Evolutionary conservation across 1,140 invertebrate species (phyloP), one percentile per base, ranked within the genome.

Genomic region (Pseudachorutes palmiensis): DNA sequence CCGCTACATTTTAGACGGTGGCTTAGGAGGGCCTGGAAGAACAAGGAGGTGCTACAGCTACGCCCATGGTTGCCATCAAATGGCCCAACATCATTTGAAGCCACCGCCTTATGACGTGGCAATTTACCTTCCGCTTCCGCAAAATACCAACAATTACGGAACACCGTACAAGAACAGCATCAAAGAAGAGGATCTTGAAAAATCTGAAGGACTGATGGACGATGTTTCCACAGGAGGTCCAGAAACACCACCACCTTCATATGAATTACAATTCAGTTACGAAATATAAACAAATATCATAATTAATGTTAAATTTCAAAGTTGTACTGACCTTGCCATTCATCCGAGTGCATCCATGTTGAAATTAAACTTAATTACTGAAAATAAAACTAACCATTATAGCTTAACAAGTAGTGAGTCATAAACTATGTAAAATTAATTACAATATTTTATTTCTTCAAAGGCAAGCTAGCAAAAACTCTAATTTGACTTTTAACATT

Each of bases 91-190:
- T 22, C 3, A 32, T 24, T 29, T 32, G 31, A 62, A 66, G 26
- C 71, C 71, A 2, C 71, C 71, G 2, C 68, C 71, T 9, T 72
- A 72, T 62, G 65, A 72, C 45, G 67, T 72, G 33, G 71, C 71
- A 26, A 59, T 72, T 2, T 70, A 72, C 33, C 41, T 72, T 16
- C 71, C 70, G 31, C 26, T 68, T n/a, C 68, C 68, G 26, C 24
- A 29, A 14, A 1, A 60, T 64, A 19, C 28, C 12, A 5, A 55
- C 51, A 55, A 55, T 55, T 5, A 14, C 51, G 9, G 9, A 3
- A 55, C 24, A 19, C 24, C 5, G 51, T 26, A 9, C 51, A 5
- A 14, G 5, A 3, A 14, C 3, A 26, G 5, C 5, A 22, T 5
- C 51, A 12, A 5, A 33, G 22, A 36, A 45, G 36, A 14, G 3